A percentile compares a stretch with the other conserved stretches of the same genome.
Evolutionary conservation across 2,797 vertebrate genomes (phyloP).

Genomic region (Sebastes steindachneri): DNA sequence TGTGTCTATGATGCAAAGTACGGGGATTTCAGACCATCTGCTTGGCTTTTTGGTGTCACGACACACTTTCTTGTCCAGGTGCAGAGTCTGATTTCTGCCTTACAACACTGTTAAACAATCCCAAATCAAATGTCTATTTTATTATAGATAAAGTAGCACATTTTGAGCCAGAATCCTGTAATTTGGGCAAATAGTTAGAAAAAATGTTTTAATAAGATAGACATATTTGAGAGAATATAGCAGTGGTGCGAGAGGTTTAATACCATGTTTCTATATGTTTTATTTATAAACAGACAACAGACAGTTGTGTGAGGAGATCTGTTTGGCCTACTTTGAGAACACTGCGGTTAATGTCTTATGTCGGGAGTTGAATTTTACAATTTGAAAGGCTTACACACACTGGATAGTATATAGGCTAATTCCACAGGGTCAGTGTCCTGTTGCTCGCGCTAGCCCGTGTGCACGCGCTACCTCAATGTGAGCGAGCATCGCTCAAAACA

Average conservation of each 20-base stretch:
- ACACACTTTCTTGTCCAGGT: neutral
- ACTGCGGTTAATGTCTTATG: neutral
- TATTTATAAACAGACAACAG: neutral
- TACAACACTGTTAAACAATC: no score
- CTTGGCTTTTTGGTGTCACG: neutral
- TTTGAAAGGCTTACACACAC: neutral
- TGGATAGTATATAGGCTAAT: neutral
- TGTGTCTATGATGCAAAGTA: neutral
- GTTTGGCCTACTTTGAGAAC: neutral
- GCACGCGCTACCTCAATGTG: no score
- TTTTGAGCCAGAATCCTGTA: neutral
- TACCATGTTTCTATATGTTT: neutral
- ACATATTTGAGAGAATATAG: no score
- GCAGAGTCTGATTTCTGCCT: no score
- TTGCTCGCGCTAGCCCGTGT: no score
- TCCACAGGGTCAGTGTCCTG: neutral
- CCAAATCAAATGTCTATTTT: neutral
- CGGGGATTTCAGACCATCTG: neutral
- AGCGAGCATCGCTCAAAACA: no score
- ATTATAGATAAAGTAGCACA: neutral
- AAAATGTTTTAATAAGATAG: neutral
- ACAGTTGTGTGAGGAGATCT: neutral
- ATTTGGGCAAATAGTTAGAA: neutral
- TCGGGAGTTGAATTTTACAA: no score
- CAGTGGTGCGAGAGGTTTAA: neutral